Conservation (phyloP, 2,113 vertebrate species). For the Eudorcas thomsonii region DNA sequence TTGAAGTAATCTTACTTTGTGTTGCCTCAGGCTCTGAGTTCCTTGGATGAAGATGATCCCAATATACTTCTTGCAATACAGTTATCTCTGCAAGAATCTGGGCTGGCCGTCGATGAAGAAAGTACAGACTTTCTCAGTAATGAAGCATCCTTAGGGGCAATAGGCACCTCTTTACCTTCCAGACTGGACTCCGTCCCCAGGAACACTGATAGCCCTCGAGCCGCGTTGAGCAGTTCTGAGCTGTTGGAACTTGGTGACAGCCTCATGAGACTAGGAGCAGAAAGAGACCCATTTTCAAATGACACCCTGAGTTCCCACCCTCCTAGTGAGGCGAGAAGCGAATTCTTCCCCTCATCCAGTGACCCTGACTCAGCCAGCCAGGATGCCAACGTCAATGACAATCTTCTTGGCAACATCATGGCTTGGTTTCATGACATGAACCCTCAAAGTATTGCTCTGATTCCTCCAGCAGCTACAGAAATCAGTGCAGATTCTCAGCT, state of each 20-base stretch:
- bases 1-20: constrained; percentile 40
- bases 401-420: constrained; percentile 98
- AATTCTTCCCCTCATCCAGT: constrained; percentile 82
- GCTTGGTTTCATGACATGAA: constrained; percentile 99
- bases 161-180: constrained; percentile 96
- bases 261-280: constrained; percentile 88
- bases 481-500: constrained; percentile 78
- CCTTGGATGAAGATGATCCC: constrained; percentile 97
- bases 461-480: constrained; percentile 87
- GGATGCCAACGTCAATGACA: constrained; percentile 87
- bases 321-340: constrained; percentile 80
- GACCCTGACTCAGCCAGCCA: constrained; percentile 83
- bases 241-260: constrained; percentile 93
- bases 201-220: constrained; percentile 86
- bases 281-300: constrained; percentile 84
- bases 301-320: constrained; percentile 82
- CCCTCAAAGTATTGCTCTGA: constrained; percentile 94
- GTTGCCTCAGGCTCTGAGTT: constrained; percentile 88
- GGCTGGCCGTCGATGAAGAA: constrained; percentile 84
- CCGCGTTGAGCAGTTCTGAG: constrained; percentile 93
- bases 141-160: constrained; percentile 92
- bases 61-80: constrained; percentile 98
- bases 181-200: constrained; percentile 87
- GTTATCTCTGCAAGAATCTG: constrained; percentile 96
- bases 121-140: constrained; percentile 87